These are phyloP conservation scores for Caenorhabditis brenneri DNA, from an alignment of 1,140 invertebrate species.

Conservation along the genomic window DNA sequence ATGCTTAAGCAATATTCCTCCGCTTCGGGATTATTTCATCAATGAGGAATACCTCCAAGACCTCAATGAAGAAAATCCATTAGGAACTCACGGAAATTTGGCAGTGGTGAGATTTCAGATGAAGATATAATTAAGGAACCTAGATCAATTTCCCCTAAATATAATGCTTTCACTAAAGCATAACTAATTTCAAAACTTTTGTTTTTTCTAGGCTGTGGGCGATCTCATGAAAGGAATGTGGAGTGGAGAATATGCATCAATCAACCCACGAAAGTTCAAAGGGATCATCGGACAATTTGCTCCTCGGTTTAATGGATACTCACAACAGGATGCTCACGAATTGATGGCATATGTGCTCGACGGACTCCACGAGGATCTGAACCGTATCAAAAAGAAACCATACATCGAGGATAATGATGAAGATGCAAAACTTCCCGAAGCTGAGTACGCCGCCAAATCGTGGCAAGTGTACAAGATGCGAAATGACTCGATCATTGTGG, in stretches of 20 bases:
- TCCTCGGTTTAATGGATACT: slow-evolving; percentile 80
- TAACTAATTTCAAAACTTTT: slow-evolving; percentile 73
- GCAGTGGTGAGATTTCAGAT: slow-evolving; percentile 77
- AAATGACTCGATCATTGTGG: slow-evolving; percentile 78
- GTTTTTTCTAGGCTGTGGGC: not conserved
- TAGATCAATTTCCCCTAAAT: slow-evolving; percentile 74
- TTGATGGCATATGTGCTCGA: slow-evolving; percentile 78
- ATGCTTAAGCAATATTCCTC: slow-evolving; percentile 74
- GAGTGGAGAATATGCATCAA: slow-evolving; percentile 70
- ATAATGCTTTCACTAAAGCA: slow-evolving; percentile 76
- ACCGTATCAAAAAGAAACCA: slow-evolving; percentile 77
- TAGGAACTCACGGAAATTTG: slow-evolving; percentile 77
- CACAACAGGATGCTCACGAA: slow-evolving; percentile 94
- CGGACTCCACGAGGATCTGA: slow-evolving; percentile 78
- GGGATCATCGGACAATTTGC: slow-evolving; percentile 75
- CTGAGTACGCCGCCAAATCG: slow-evolving; percentile 74
- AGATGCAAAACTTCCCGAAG: slow-evolving; percentile 71
- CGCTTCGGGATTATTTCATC: slow-evolving; percentile 75
- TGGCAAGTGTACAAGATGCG: slow-evolving; percentile 76
- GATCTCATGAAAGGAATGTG: slow-evolving; percentile 32
- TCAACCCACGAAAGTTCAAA: slow-evolving; percentile 75
- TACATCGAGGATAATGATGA: slow-evolving; percentile 76
- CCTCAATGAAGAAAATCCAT: slow-evolving; percentile 76
- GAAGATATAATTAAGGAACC: too few relatives aligned
- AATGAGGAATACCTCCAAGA: slow-evolving; percentile 74